Conservation (phyloP, 2,113 vertebrate species). For the Ptilonorhynchus violaceus region DNA sequence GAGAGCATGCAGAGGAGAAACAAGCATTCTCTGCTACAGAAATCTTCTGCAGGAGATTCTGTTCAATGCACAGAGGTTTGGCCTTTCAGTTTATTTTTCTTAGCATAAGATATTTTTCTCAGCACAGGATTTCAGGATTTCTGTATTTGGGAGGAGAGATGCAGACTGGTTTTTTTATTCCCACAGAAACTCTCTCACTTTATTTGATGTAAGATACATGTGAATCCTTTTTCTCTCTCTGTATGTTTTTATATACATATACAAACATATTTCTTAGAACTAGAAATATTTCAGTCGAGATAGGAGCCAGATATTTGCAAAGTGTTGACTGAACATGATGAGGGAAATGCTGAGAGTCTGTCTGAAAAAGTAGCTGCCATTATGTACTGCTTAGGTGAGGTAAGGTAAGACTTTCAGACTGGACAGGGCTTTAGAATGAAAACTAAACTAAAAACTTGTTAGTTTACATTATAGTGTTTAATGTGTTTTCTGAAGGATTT, state of each 20-base stretch:
- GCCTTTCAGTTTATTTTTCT: not conserved
- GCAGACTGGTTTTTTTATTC: not conserved
- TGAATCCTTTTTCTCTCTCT: not conserved
- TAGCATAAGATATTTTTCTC: not conserved
- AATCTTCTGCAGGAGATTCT: not conserved
- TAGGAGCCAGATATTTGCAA: not conserved
- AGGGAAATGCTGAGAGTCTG: not conserved
- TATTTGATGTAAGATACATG: not conserved
- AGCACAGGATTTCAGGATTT: not conserved
- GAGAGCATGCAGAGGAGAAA: not conserved
- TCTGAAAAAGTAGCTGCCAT: not conserved
- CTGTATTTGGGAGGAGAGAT: not conserved
- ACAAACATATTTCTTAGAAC: not conserved
- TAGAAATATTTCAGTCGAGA: not conserved
- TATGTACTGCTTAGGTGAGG: not conserved
- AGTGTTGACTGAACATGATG: not conserved
- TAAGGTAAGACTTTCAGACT: not conserved
- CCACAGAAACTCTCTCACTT: not conserved
- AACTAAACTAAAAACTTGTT: not conserved
- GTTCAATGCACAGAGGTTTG: not conserved
- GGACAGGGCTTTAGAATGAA: not conserved
- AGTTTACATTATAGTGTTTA: not conserved
- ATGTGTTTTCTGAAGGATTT: not conserved
- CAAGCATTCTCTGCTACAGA: fast-evolving
- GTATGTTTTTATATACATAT: not conserved